Base-by-base conservation (phyloP, 2,797 vertebrate species). In the Fundulus diaphanus region DNA sequence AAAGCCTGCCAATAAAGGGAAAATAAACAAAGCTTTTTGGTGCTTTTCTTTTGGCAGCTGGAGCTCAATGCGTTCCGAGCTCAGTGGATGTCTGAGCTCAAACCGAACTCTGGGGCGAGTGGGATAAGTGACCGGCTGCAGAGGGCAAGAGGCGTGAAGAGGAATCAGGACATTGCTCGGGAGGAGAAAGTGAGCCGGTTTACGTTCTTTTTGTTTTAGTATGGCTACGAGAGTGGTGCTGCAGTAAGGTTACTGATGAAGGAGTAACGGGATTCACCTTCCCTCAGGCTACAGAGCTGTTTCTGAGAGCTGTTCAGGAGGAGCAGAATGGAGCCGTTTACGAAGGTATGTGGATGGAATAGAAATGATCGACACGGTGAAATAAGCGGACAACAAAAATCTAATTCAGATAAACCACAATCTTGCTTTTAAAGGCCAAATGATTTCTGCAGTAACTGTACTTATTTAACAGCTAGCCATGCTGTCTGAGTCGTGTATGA, bases 31-130 rank as follows among this genome's bases (percentile, higher is more conserved):
- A 2, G 1, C 40, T 16, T 65, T 1, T 22, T 15, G 31, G 2
- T 57, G 2, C 40, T 57, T 18, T 63, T n/a, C 7, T 33, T 27
- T 22, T 74, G 78, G 22, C 78, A 98, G 97, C 89, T 96, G 85
- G 96, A 99, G 92, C 98, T 99, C 54, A 96, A 95, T 89, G 96
- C 93, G 83, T 99, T 99, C 91, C 95, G 98, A 95, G 96, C 96
- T 87, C 96, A 97, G 87, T 99, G 98, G 98, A 98, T 99, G 97
- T 98, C 98, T 89, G 98, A 99, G 90, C 97, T 99, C 87, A 95
- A 94, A 82, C 96, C 97, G 35, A 95, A 92, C 83, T 88, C 94
- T 35, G 94, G 93, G 83, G 93, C 92, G 49, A 89, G 90, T 79
- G 95, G 84, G 49, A 67, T 82, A 57, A 93, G 93, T 76, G 89